Evolutionary conservation across 2,888 invertebrate genomes (phyloP), one percentile per base, ranked within the genome.

Genomic region (Fragum whitleyi): DNA sequence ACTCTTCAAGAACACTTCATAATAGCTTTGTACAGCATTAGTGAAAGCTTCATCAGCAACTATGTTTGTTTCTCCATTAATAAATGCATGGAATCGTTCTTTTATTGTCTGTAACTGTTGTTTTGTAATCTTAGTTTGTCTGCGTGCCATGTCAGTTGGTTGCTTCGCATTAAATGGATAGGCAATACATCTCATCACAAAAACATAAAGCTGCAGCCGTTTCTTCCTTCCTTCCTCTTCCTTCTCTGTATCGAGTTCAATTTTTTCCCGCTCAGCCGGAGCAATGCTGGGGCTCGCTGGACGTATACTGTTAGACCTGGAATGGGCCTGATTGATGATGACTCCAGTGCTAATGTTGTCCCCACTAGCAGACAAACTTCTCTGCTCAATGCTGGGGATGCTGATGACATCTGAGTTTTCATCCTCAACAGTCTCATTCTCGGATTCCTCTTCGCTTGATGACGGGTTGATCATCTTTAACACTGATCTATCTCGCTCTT

Each of bases 81-180:
- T 95, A 98, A 99, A 93, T 19, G 94, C 97, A 96, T 98, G 97
- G 95, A 99, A 99, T 94, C 98, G 96, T 90, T 97, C 97, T 93
- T 97, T 97, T 92, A 98, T 97, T 57, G 97, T 97, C 94, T 98
- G 98, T 87, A 99, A 95, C 94, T 99, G 99, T 94, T 98, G 97
- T 93, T 98, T 98, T 75, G 97, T 98, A 73, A 99, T 97, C 95
- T 99, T 99, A 75, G 97, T 97, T 94, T 98, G 98, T 84, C 99
- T 95, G 71, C 97, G 95, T 1, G 98, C 98, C 98, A 99, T 98
- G 94, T 99, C 99, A 9, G 98, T 98, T 0, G 98, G 98, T 94
- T 99, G 99, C 95, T 99, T 99, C 16, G 99, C 98, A 95, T 99
- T 99, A 95, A 99, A 99, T 9, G 99, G 99, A 95, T 99, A 99